Base-by-base conservation (phyloP, 2,797 vertebrate species). In the Sphenopsis melanotis region DNA sequence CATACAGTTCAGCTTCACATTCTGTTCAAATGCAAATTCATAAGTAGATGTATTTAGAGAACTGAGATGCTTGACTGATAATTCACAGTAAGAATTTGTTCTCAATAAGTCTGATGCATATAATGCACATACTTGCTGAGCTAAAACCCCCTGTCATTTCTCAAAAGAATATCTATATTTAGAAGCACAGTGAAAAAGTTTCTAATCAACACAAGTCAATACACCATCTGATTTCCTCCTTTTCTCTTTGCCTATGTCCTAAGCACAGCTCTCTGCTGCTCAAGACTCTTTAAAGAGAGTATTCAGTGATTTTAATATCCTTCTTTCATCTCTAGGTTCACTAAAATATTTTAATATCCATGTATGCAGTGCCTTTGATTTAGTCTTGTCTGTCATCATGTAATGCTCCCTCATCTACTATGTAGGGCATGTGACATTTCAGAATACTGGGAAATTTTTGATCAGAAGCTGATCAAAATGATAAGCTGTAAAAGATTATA, bases 11-110 rank as follows among this genome's bases (percentile, higher is more conserved):
- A 88, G 47, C 68, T 83, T 90, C 59, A 72, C 8, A 49, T 90
- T 69, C 80, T 88, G 76, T 91, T 94, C 87, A 93, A 94, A 90
- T 94, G 90, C 57, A 94, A 95, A 96, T 95, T 87, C 29, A 0
- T 85, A 93, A 91, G 37, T 71, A 85, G 1, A 2, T 59, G 47
- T 79, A 64, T 79, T 76, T 71, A 83, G 19, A 88, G 83, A 90
- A 90, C 36, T 52, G 57, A 88, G 90, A 93, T 92, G 50, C 59
- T 87, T 84, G 69, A 91, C 71, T 93, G 89, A 87, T 93, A 95
- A 91, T 89, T 89, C 88, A 37, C 71, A 95, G 77, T 44, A 36
- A 90, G 44, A 90, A 83, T 91, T 92, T 87, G 30, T 91, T 86
- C 88, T 79, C 42, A 47, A 23, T 88, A 61, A 88, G 55, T 84